Percentiles rank a stretch among this genome's conserved stretches.
Evolutionary conservation across 2,113 vertebrate genomes (phyloP).

Genomic region (Trochalopteron elliotii): DNA sequence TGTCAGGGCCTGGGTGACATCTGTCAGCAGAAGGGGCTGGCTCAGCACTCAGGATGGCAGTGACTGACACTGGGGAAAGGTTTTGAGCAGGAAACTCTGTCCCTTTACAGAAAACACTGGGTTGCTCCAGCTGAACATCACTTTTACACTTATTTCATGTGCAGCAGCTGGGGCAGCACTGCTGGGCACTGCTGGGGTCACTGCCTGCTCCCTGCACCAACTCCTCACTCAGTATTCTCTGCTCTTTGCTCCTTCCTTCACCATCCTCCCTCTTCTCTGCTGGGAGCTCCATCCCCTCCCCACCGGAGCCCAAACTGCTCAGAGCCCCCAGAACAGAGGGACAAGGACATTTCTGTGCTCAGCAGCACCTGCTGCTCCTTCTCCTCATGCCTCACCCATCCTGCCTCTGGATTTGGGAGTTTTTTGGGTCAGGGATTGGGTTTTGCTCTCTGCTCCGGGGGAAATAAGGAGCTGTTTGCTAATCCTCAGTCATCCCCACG

Average conservation of each 20-base stretch:
- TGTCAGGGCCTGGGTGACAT: not conserved
- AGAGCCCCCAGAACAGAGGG: not conserved
- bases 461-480: not conserved
- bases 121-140: not conserved
- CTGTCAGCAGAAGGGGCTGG: not conserved
- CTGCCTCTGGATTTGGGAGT: not conserved
- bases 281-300: not conserved
- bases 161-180: not conserved
- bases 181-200: not conserved
- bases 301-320: not conserved
- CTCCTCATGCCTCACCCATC: not conserved
- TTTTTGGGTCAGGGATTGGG: not conserved
- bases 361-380: not conserved
- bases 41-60: not conserved
- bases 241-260: not conserved
- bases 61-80: not conserved
- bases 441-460: not conserved
- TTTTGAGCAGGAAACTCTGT: not conserved
- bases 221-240: not conserved
- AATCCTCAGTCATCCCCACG: not conserved
- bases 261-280: not conserved
- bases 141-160: rapidly evolving
- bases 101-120: not conserved
- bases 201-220: not conserved
- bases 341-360: not conserved